Evolutionary conservation across 2,113 vertebrate genomes (phyloP).

Genomic region (Eulacestoma nigropectus): DNA sequence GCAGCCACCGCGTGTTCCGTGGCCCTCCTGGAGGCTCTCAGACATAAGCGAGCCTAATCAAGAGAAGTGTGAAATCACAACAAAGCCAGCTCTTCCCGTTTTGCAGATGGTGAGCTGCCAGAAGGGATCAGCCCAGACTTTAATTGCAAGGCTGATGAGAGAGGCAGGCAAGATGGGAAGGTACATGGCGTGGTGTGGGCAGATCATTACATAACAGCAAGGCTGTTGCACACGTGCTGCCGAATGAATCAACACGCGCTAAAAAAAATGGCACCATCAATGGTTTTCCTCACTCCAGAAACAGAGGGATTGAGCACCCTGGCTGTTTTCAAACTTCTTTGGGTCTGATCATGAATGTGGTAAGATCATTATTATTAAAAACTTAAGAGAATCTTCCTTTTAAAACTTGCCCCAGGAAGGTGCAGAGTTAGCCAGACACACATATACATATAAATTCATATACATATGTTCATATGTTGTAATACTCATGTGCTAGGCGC

Average conservation of each 20-base stretch:
- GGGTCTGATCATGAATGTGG: background rate
- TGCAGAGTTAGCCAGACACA: background rate
- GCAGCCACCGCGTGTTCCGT: background rate
- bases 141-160: constrained; percentile 51
- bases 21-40: background rate
- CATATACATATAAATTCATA: accelerated
- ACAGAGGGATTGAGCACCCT: background rate
- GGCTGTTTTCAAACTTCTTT: background rate
- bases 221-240: background rate
- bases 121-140: constrained; percentile 55
- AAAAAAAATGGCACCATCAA: background rate
- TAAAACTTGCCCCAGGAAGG: background rate
- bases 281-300: background rate
- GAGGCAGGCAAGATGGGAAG: constrained; percentile 37
- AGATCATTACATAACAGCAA: constrained; percentile 7
- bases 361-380: background rate
- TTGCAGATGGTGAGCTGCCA: constrained; percentile 68
- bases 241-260: accelerated
- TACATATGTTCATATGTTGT: accelerated
- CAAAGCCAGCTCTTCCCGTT: constrained; percentile 42
- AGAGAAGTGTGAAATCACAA: constrained; percentile 60
- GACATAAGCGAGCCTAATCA: background rate
- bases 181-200: background rate
- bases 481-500: accelerated
- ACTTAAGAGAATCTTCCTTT: background rate